Percentiles rank a stretch among this genome's conserved stretches.
These are phyloP conservation scores for Diaprepes abbreviatus DNA, from an alignment of 2,888 invertebrate genomes.

Conservation along the genomic window DNA sequence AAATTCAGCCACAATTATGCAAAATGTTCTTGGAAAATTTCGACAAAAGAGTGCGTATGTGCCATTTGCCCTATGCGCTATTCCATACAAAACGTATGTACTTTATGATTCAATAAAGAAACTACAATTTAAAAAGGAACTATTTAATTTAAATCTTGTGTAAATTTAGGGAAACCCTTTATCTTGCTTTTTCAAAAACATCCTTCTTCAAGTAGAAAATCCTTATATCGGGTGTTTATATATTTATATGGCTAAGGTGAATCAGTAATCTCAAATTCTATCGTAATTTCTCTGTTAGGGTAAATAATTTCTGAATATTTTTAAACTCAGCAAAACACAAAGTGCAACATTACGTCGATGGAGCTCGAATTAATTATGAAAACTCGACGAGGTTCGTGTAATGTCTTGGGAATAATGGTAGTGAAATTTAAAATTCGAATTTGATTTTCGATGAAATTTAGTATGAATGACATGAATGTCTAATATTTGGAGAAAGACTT, in stretches of 20 bases:
- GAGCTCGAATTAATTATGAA: constrained; percentile 1
- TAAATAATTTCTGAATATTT: background rate
- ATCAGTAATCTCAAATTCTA: background rate
- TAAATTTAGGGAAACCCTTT: no score
- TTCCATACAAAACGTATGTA: no score
- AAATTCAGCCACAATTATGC: no score
- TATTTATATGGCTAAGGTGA: background rate
- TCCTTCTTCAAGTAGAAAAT: no score
- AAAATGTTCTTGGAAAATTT: no score
- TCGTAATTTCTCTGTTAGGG: background rate
- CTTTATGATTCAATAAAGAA: no score
- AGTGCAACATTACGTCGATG: background rate
- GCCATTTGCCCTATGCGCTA: no score
- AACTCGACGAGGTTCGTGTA: background rate
- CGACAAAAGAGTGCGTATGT: no score
- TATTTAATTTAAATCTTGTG: no score
- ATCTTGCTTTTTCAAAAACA: background rate
- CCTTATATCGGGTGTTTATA: no score
- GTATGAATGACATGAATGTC: background rate
- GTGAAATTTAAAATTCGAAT: background rate
- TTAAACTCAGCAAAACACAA: background rate
- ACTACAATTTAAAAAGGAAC: no score
- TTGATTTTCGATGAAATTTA: background rate
- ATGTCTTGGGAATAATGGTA: background rate
- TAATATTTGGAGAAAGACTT: background rate